Conservation (phyloP, 2,888 invertebrate species). For the Eupeodes luniger region DNA sequence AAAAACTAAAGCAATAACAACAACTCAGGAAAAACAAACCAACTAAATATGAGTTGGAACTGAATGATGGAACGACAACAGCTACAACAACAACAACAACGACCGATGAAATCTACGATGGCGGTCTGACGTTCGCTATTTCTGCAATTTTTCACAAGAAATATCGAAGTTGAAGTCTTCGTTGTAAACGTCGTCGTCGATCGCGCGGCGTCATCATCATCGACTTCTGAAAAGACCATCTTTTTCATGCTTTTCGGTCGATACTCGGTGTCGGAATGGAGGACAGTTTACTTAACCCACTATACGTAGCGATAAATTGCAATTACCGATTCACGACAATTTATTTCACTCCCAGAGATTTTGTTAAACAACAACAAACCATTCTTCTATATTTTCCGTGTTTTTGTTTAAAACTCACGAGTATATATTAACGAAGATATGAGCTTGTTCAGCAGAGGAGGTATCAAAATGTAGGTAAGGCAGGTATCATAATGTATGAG, state of each 20-base stretch:
- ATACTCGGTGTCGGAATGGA: background rate
- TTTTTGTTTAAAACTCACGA: slow-evolving; percentile 2
- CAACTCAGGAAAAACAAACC: slow-evolving; percentile 5
- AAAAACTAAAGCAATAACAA: slow-evolving; percentile 7
- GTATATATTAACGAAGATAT: background rate
- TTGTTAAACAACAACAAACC: background rate
- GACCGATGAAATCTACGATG: background rate
- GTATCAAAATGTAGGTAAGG: no score
- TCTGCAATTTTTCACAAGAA: slow-evolving; percentile 31
- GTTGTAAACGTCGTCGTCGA: background rate
- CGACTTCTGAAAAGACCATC: slow-evolving; percentile 14
- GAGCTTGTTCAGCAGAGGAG: background rate
- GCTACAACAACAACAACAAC: background rate
- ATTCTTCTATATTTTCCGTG: slow-evolving; percentile 1
- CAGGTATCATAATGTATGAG: background rate
- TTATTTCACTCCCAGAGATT: slow-evolving; percentile 41
- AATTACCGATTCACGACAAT: slow-evolving; percentile 74
- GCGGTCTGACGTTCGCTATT: slow-evolving; percentile 26
- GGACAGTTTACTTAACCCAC: slow-evolving; percentile 72
- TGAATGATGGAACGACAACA: background rate
- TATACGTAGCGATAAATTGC: slow-evolving; percentile 67
- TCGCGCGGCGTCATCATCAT: background rate
- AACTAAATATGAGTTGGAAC: background rate
- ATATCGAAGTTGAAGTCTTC: slow-evolving; percentile 24
- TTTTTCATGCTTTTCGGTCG: slow-evolving; percentile 9